Evolutionary conservation across 2,797 vertebrate genomes (phyloP), one percentile per base, ranked within the genome.

Genomic region (Pipistrellus nathusii): DNA sequence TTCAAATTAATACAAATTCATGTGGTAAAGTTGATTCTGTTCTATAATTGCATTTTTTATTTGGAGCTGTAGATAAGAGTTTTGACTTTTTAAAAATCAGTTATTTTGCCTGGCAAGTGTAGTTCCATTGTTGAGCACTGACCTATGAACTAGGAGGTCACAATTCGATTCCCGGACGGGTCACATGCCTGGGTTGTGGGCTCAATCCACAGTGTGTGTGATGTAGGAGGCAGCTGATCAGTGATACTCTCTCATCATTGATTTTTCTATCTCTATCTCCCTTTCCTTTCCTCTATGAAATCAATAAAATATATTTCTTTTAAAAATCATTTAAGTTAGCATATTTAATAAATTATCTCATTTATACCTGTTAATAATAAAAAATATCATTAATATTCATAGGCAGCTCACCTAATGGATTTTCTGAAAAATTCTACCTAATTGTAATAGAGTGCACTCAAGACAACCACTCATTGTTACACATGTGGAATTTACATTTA

Each of bases 401-500:
- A 99, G 98, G 98, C 76, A 96, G 86, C 35, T 96, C 96, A n/a
- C 86, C 97, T 90, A 98, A 98, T 30, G 96, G 98, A 80, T 99
- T 99, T 98, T 99, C 99, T 2, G 99, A 99, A 90, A 99, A 99
- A 51, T 99, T 99, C 98, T 99, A 99, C 97, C 98, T 99, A 92
- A 99, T 99, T 97, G 99, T 99, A 95, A 98, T 99, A 77, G 99
- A 99, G 95, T 98, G 98, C 69, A 98, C 98, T 18, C 98, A 98
- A 84, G 98, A 98, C 7, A 99, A 98, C 68, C 97, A 76, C 82
- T 99, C 99, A 0, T 91, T 99, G n/a, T 98, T 99, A 53, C 99
- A 99, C 96, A 99, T 99, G 99, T 99, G 99, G 99, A 98, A 99
- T 97, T 99, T 99, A 48, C 99, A 99, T 97, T 98, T 99, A 95